Percentiles rank a stretch among this genome's conserved stretches.
phyloP scores from a whole-genome alignment of 1,140 invertebrate species.

The Conopomorpha cramerella region DNA sequence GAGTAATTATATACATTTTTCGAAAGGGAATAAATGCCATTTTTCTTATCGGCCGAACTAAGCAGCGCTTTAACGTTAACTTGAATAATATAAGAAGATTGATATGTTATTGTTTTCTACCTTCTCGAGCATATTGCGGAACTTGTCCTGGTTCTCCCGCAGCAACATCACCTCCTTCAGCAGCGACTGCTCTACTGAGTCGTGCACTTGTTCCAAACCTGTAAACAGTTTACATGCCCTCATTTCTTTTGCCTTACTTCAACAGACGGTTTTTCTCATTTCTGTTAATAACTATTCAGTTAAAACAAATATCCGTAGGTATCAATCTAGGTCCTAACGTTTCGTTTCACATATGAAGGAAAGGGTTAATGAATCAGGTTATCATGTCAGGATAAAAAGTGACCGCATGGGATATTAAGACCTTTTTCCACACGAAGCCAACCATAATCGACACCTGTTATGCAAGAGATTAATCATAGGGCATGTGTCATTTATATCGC shows the following conservation, averaged over 20 bases:
- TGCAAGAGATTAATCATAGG: background rate
- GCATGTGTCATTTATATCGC: background rate
- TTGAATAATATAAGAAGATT: background rate
- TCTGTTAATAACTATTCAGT: constrained; percentile 17
- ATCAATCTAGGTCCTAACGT: background rate
- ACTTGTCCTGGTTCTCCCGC: constrained; percentile 75
- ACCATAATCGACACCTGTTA: too few relatives aligned
- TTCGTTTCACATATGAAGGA: background rate
- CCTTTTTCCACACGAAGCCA: too few relatives aligned
- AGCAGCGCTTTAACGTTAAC: background rate
- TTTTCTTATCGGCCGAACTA: too few relatives aligned
- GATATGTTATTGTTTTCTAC: constrained; percentile 23
- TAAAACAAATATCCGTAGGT: background rate
- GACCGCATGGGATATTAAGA: too few relatives aligned
- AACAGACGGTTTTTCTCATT: background rate
- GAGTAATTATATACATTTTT: too few relatives aligned
- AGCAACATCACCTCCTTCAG: constrained; percentile 83
- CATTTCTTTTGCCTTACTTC: too few relatives aligned
- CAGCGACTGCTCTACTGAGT: constrained; percentile 79
- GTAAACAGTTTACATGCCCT: too few relatives aligned
- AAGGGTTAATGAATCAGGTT: background rate
- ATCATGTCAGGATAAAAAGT: too few relatives aligned
- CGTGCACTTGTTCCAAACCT: constrained; percentile 81
- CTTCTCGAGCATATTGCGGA: constrained; percentile 74
- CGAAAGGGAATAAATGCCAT: too few relatives aligned